Percentiles rank a stretch among this genome's conserved stretches.
Conservation (phyloP, 2,113 vertebrate genomes). For the Coregonus clupeaformis region DNA sequence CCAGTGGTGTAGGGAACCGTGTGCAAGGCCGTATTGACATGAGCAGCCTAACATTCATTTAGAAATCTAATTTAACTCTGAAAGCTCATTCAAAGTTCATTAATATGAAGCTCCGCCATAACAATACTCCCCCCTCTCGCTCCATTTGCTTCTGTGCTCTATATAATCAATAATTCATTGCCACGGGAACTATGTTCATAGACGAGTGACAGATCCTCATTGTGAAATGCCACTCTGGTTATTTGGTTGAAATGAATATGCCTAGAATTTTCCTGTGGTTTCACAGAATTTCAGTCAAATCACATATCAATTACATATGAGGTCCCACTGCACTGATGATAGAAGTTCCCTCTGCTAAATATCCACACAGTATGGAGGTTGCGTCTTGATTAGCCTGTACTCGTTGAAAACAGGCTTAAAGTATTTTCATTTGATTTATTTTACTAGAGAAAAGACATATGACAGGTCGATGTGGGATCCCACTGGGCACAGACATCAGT, state of each 20-base stretch:
- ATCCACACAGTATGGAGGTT: too few relatives aligned
- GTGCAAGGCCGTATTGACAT: background rate
- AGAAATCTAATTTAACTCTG: slow-evolving; percentile 28
- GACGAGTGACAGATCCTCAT: slow-evolving; percentile 25
- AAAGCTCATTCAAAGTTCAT: slow-evolving; percentile 28
- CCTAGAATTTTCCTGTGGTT: slow-evolving; percentile 4
- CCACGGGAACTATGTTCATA: background rate
- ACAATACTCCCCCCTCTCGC: slow-evolving; percentile 14
- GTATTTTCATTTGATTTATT: too few relatives aligned
- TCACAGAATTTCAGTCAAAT: slow-evolving; percentile 33
- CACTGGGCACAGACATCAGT: too few relatives aligned
- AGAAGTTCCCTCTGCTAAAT: slow-evolving; percentile 7
- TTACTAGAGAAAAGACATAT: too few relatives aligned
- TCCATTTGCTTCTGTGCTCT: background rate
- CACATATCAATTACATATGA: slow-evolving; percentile 23
- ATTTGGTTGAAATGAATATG: slow-evolving; percentile 38
- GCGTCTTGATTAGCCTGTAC: too few relatives aligned
- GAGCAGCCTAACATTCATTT: slow-evolving; percentile 9
- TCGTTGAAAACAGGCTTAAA: too few relatives aligned
- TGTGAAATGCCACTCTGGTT: slow-evolving; percentile 17
- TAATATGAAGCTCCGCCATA: slow-evolving; percentile 28
- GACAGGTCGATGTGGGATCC: slow-evolving; percentile 22
- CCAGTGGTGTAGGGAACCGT: background rate
- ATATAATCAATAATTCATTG: slow-evolving; percentile 56
- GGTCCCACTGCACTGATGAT: slow-evolving; percentile 25